Evolutionary conservation across 2,888 invertebrate genomes (phyloP), one percentile per base, ranked within the genome.

Genomic region (Arge pagana): DNA sequence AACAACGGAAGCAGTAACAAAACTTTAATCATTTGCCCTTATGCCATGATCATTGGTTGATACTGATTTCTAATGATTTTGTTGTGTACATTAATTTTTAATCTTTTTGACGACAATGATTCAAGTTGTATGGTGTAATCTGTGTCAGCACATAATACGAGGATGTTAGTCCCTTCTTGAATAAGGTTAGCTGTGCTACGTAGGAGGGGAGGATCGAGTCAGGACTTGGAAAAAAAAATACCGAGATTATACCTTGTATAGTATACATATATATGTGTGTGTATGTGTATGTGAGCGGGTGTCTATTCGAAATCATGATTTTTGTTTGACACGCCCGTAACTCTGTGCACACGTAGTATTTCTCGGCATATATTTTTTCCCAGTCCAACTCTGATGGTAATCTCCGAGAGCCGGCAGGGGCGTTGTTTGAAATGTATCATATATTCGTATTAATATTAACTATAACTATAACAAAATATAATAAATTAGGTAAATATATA

Each of bases 401-500:
- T 65, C 71, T 68, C 64, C 66, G 56, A 72, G 64, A 63, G 67
- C 67, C 67, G 64, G 69, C 69, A 63, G 66, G 69, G 70, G 67
- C 71, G 69, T 74, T 73, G 74, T 76, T 76, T 73, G 73, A 74
- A 76, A 72, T 76, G 75, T 76, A 76, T 67, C 72, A 76, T 76
- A 76, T 75, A 76, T 76, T 74, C 74, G 69, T 74, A 75, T 73
- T 71, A 72, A 69, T 66, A 64, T 68, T 70, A 69, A 71, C 60
- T 66, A 71, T 71, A 68, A 72, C 63, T 69, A 72, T 74, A 70
- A 74, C 70, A 74, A 67, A 70, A 71, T 66, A 70, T 72, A 71
- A 70, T 69, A 68, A 71, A 71, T 70, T 72, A 73, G 68, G 64
- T 68, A 66, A 64, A 68, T 64, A 67, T 63, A 61, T 59, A 62